A percentile compares a stretch with the other conserved stretches of the same genome.
Evolutionary conservation across 1,140 invertebrate genomes (phyloP).

Genomic region (Globodera rostochiensis): DNA sequence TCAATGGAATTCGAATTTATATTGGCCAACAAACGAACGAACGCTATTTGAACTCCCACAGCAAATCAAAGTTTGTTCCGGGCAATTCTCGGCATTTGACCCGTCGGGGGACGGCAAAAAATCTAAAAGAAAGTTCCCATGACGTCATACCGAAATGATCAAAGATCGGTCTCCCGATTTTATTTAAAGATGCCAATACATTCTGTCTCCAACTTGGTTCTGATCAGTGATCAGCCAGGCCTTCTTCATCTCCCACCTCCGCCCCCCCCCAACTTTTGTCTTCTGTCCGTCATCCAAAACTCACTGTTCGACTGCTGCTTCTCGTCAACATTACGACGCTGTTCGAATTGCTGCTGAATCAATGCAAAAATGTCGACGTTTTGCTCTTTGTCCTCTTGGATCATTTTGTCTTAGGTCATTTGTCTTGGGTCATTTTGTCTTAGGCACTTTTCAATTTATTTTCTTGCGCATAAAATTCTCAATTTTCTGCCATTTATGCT

Average conservation of each 20-base stretch:
- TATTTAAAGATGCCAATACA: no score
- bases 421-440: no score
- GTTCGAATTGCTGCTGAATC: slow-evolving; percentile 11
- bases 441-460: no score
- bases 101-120: no score
- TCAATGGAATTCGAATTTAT: background rate
- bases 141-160: no score
- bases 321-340: slow-evolving; percentile 8
- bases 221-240: background rate
- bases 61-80: background rate
- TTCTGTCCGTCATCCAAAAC: background rate
- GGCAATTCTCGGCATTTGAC: background rate
- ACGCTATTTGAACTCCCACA: slow-evolving; percentile 4
- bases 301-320: slow-evolving; percentile 1
- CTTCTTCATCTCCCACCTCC: background rate
- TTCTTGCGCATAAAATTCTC: no score
- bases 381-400: background rate
- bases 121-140: background rate
- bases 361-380: background rate
- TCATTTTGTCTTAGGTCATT: background rate
- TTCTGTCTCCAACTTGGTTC: no score
- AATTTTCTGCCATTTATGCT: no score
- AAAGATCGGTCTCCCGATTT: background rate
- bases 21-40: background rate
- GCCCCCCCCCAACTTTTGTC: background rate